Conservation (phyloP, 2,113 vertebrate species). For the Coryphaenoides rupestris region DNA sequence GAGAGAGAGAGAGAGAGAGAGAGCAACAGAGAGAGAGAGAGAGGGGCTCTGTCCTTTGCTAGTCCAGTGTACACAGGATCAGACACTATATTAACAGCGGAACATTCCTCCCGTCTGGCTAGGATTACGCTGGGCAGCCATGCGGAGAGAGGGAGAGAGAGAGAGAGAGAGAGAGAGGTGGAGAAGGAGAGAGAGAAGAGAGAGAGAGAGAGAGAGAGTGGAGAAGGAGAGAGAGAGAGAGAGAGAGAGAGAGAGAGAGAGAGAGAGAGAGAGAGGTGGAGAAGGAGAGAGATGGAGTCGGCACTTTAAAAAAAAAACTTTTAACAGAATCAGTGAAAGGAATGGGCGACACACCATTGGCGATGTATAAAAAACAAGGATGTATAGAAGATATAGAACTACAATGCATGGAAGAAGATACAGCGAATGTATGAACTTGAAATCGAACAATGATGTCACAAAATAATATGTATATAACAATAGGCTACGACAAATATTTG, state of each 20-base stretch:
- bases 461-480: too few relatives aligned
- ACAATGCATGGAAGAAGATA: too few relatives aligned
- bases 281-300: neutral
- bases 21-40: slow-evolving; percentile 14
- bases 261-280: neutral
- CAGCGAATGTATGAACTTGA: too few relatives aligned
- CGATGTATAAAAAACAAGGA: too few relatives aligned
- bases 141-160: slow-evolving; percentile 22
- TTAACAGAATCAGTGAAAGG: too few relatives aligned
- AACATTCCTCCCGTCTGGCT: slow-evolving; percentile 50
- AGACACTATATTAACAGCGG: slow-evolving; percentile 56
- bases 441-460: too few relatives aligned
- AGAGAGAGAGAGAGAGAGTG: neutral
- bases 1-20: slow-evolving; percentile 11
- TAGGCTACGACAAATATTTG: too few relatives aligned
- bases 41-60: slow-evolving; percentile 30
- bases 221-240: neutral
- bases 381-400: too few relatives aligned
- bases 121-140: slow-evolving; percentile 47
- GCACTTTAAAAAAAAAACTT: too few relatives aligned
- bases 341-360: too few relatives aligned
- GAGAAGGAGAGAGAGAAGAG: slow-evolving; percentile 11
- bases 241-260: slow-evolving; percentile 2
- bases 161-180: slow-evolving; percentile 11
- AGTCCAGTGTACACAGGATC: slow-evolving; percentile 35